Base-by-base conservation (phyloP, 2,797 vertebrate genomes). In the Poeciliopsis paucimaculata region DNA sequence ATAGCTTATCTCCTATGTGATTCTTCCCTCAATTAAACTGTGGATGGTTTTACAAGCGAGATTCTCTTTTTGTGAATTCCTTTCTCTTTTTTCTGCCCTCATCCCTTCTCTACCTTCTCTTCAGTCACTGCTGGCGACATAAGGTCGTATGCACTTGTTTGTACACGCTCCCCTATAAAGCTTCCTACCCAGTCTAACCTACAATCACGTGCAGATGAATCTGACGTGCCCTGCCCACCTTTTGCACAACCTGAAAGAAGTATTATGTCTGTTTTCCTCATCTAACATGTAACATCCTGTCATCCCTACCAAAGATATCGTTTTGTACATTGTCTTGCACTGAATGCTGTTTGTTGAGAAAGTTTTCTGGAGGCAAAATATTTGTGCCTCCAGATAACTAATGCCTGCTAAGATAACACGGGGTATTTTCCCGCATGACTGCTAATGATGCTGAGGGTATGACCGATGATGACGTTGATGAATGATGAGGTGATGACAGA, bases 211-310 rank as follows among this genome's bases (percentile, higher is more conserved):
- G 73, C 79, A 64, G 84, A 47, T 47, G 36, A 80, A 78, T 72
- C 74, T 76, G 12, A 77, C 62, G 57, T 83, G 74, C 60, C 49
- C 71, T 53, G 73, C 71, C 70, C 87, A 84, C 72, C 77, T 70
- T 57, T 84, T 79, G 72, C 79, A 82, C 64, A 45, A 82, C 86
- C 89, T 88, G 66, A 93, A 93, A 92, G 82, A 78, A 72, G 41
- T 26, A 76, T 78, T 84, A 78, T 81, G 82, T 89, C 87, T 93
- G 84, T 91, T 90, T 89, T 88, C 78, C 70, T 86, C 82, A 78
- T 72, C 84, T 81, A 77, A 91, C 93, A 83, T 94, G 93, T 92
- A 92, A 90, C 84, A 90, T 94, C 93, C 91, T 95, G 94, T 87
- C 90, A 62, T 82, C 77, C 77, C 77, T 45, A 80, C 11, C 31